phyloP scores from a whole-genome alignment of 2,113 vertebrate genomes.

The Ibidorhyncha struthersii region DNA sequence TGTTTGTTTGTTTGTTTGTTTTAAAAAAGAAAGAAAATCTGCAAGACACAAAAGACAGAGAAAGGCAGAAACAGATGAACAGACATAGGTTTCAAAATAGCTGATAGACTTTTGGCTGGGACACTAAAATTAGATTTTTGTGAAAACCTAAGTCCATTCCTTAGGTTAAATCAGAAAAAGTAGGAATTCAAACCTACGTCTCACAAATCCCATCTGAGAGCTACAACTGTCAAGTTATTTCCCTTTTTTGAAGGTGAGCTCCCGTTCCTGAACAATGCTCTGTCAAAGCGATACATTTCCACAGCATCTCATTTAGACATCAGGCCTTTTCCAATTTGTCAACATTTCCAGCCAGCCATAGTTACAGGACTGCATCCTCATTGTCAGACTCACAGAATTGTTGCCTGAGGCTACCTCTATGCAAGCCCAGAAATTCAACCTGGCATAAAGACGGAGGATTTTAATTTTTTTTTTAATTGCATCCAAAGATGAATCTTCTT shows the following conservation, averaged over 20 bases:
- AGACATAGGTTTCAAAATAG: not conserved
- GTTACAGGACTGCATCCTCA: not conserved
- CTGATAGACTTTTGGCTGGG: not conserved
- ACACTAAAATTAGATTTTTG: not conserved
- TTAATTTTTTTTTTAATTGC: not conserved
- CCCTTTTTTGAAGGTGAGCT: not conserved
- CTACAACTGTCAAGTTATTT: not conserved
- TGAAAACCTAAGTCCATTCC: not conserved
- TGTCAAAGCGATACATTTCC: constrained; percentile 3
- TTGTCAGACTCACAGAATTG: not conserved
- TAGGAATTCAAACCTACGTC: not conserved
- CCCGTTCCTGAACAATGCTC: not conserved
- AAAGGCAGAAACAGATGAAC: not conserved
- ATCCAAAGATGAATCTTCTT: not conserved
- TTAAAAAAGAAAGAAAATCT: not conserved
- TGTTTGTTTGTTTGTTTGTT: not conserved
- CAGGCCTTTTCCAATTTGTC: constrained; percentile 4
- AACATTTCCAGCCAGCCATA: not conserved
- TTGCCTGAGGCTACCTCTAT: not conserved
- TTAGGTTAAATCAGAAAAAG: not conserved
- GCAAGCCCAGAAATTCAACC: not conserved
- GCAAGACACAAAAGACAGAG: not conserved
- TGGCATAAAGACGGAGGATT: not conserved
- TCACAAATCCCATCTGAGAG: not conserved
- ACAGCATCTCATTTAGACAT: not conserved